Evolutionary conservation across 2,797 vertebrate genomes (phyloP).

Genomic region (Odontamblyopus lacepedii): DNA sequence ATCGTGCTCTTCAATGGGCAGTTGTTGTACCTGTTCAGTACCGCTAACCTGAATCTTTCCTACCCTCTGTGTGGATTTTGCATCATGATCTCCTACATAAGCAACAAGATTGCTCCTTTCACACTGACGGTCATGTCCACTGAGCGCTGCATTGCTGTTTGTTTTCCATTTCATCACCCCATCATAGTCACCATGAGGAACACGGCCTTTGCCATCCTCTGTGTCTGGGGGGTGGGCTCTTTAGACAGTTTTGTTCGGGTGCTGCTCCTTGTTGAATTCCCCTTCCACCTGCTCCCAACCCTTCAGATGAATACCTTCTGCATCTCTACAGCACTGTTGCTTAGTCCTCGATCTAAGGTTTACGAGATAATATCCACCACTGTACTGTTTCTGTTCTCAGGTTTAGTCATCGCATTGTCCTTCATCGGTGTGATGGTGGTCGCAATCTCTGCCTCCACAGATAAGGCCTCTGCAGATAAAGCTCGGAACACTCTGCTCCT

Average conservation of each 20-base stretch:
- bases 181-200: too few species aligned
- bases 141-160: too few species aligned
- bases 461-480: too few species aligned
- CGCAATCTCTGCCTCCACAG: too few species aligned
- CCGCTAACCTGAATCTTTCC: neutral
- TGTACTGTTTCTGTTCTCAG: slow-evolving; percentile 30
- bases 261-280: slow-evolving; percentile 12
- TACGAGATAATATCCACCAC: slow-evolving; percentile 12
- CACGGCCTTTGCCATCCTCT: too few species aligned
- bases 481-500: slow-evolving; percentile 26
- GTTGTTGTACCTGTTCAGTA: neutral
- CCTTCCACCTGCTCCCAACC: neutral
- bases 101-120: too few species aligned
- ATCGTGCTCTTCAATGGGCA: neutral
- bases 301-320: slow-evolving; percentile 15
- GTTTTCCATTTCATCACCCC: too few species aligned
- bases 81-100: slow-evolving; percentile 13
- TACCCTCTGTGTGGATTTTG: slow-evolving; percentile 37
- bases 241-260: slow-evolving; percentile 20
- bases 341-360: neutral
- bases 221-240: neutral
- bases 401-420: neutral
- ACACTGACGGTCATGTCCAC: too few species aligned
- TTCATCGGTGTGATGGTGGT: too few species aligned
- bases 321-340: neutral